Conservation (phyloP, 2,113 vertebrate genomes). For the Rhizomys pruinosus region DNA sequence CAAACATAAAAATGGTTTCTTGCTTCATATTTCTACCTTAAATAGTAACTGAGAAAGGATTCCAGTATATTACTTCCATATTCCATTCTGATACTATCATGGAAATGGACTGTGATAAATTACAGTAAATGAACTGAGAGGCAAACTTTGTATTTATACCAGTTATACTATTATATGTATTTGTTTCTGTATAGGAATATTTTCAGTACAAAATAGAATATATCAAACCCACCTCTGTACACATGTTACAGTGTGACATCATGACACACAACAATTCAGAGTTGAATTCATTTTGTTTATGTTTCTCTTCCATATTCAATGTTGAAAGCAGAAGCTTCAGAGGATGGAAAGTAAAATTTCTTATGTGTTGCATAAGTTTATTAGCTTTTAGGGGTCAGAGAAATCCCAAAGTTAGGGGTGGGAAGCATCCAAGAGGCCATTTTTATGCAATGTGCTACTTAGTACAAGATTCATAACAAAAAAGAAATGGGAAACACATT, state of each 20-base stretch:
- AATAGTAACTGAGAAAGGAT: conserved; percentile 31
- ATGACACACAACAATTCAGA: neutral
- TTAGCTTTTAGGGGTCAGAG: neutral
- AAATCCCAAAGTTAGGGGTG: neutral
- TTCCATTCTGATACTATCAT: conserved; percentile 10
- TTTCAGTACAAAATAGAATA: neutral
- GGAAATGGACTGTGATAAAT: neutral
- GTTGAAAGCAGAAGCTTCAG: neutral
- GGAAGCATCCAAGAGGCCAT: neutral
- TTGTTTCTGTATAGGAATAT: neutral
- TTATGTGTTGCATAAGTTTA: neutral
- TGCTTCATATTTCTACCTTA: conserved; percentile 27
- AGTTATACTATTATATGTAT: neutral
- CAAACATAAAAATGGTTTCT: conserved; percentile 21
- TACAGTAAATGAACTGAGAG: neutral
- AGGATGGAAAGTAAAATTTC: neutral
- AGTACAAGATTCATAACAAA: neutral
- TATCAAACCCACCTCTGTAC: neutral
- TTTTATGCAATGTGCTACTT: neutral
- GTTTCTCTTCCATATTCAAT: neutral
- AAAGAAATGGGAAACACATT: neutral
- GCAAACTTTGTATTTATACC: neutral
- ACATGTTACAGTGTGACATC: neutral
- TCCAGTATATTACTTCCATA: neutral
- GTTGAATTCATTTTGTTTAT: neutral